Evolutionary conservation across 2,797 vertebrate genomes (phyloP).

Genomic region (Echiichthys vipera): DNA sequence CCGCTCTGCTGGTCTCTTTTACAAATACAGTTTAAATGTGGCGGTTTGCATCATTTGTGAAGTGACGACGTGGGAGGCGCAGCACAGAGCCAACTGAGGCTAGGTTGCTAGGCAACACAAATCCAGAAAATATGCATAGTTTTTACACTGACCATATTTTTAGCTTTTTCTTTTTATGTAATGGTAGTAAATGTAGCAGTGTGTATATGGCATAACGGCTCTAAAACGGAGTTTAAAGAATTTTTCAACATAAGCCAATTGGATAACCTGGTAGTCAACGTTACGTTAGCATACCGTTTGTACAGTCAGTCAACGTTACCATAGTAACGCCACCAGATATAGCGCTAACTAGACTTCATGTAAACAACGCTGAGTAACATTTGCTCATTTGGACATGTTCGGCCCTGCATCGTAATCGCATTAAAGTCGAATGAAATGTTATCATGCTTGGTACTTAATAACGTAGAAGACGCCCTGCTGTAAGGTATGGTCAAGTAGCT

Average conservation of each 20-base stretch:
- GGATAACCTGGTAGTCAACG: background rate
- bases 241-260: background rate
- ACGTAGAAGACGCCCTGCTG: constrained; percentile 3
- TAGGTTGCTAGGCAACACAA: constrained; percentile 69
- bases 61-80: constrained; percentile 76
- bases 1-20: background rate
- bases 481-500: constrained; percentile 39
- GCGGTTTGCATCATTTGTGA: constrained; percentile 67
- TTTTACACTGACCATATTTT: background rate
- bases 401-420: background rate
- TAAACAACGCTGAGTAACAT: background rate
- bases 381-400: background rate
- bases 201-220: no score
- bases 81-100: constrained; percentile 51
- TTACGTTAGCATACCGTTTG: constrained; percentile 13
- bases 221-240: background rate
- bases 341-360: background rate
- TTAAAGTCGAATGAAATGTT: background rate
- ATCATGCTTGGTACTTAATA: background rate
- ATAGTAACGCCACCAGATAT: constrained; percentile 64
- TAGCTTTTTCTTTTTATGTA: background rate
- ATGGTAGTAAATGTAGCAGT: background rate
- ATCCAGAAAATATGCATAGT: background rate
- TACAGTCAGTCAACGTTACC: constrained; percentile 53
- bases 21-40: constrained; percentile 71